Conservation (phyloP, 1,140 invertebrate genomes). For the Lanistes nyassanus region DNA sequence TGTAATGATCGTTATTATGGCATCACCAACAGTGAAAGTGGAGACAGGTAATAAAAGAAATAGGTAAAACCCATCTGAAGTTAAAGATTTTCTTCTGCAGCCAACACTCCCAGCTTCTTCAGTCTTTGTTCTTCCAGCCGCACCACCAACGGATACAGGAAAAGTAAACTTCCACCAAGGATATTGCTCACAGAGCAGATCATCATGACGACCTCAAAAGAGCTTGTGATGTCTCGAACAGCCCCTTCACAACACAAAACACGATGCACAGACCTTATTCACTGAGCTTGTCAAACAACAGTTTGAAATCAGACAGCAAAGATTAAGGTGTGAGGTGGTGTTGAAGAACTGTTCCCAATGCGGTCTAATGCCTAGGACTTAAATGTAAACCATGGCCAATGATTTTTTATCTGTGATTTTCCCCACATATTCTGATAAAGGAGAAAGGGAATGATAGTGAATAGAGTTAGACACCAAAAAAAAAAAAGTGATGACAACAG, state of each 20-base stretch:
- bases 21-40: neutral
- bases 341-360: neutral
- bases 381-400: neutral
- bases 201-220: conserved; percentile 32
- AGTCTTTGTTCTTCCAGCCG: conserved; percentile 24
- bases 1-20: too few species aligned
- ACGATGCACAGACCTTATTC: too few species aligned
- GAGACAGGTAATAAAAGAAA: neutral
- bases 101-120: neutral
- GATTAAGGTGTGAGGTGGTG: too few species aligned
- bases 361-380: neutral
- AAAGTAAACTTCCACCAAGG: conserved; percentile 30
- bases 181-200: conserved; percentile 33
- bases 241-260: conserved; percentile 32
- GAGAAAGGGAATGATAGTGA: too few species aligned
- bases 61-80: neutral
- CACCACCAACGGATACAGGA: conserved; percentile 36
- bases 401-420: neutral
- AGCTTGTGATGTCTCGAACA: conserved; percentile 28
- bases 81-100: too few species aligned
- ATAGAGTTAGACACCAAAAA: too few species aligned
- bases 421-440: neutral
- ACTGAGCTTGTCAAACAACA: neutral
- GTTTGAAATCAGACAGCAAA: neutral
- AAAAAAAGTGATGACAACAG: too few species aligned